Percentiles rank a stretch among this genome's conserved stretches.
Evolutionary conservation across 2,113 vertebrate genomes (phyloP).

Genomic region (Onychorhynchus coronatus): DNA sequence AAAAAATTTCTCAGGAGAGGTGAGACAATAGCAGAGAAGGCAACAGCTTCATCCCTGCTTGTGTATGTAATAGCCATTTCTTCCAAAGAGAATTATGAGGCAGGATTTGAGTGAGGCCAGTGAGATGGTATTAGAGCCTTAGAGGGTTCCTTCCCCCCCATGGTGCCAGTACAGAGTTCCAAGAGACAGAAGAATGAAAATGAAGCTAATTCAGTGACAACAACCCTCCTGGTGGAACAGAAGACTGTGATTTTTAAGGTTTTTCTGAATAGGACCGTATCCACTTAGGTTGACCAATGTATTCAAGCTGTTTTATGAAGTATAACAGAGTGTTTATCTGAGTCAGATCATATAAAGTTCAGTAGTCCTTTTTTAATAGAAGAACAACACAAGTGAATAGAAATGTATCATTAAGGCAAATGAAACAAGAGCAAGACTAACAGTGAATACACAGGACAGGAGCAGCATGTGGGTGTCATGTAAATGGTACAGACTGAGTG

Average conservation of each 20-base stretch:
- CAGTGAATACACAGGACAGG: not conserved
- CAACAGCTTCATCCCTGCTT: not conserved
- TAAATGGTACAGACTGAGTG: not conserved
- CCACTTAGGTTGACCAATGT: not conserved
- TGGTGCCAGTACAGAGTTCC: not conserved
- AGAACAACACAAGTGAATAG: not conserved
- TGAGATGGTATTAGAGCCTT: not conserved
- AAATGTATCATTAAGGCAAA: not conserved
- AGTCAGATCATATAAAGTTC: not conserved
- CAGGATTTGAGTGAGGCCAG: not conserved
- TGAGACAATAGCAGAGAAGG: not conserved
- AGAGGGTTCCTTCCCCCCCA: not conserved
- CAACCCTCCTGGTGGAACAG: not conserved
- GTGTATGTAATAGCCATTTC: not conserved
- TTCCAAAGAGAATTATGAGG: not conserved
- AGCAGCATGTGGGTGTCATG: not conserved
- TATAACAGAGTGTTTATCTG: not conserved
- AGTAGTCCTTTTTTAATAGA: not conserved
- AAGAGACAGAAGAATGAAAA: not conserved
- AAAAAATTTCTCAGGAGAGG: not conserved
- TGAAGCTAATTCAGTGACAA: not conserved
- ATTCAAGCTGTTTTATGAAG: not conserved
- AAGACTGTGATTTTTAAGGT: not conserved
- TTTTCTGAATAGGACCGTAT: not conserved
- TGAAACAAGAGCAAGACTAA: not conserved